Base-by-base conservation (phyloP, 2,113 vertebrate species). In the Rhizomys pruinosus region DNA sequence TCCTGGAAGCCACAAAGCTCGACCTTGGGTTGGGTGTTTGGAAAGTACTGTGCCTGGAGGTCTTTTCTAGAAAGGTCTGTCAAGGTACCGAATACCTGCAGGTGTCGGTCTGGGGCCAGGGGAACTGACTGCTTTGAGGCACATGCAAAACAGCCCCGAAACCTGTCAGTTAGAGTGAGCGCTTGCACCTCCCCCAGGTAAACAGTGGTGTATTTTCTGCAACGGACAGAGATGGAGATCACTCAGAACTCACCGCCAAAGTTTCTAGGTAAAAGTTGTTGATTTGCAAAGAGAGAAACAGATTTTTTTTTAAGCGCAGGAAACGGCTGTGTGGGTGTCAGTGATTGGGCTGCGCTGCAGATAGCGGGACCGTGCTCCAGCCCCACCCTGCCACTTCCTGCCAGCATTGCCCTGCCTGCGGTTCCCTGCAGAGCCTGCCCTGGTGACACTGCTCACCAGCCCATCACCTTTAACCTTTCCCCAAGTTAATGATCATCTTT, bases 341-440 rank as follows among this genome's bases (percentile, higher is more conserved):
- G 98, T 98, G 98, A 98, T 98, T 98, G 98, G 97, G 90, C 92
- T 79, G 55, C 97, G 96, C 98, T 97, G 98, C 97, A 97, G 98
- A 98, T 84, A 97, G 97, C 98, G 98, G 98, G 98, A 98, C 97
- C 93, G 91, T 81, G 94, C 97, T n/a, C n/a, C 29, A 87, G 98
- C 98, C 98, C 98, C 99, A 98, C 99, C 99, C 98, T 97, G 98
- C 98, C 98, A 98, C 98, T 99, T 99, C 98, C 99, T 99, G 97
- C 97, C 74, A 93, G 78, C 11, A 89, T 96, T 97, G 97, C 97
- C 95, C 96, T 96, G 97, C 42, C 90, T 97, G 98, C 93, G 93
- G 97, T 77, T 95, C 95, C 68, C 87, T 32, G 32, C 95, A 94
- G 97, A 91, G 19, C 69, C 79, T 63, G 22, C 80, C 80, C 61